A percentile compares a stretch with the other conserved stretches of the same genome.
phyloP scores from a whole-genome alignment of 2,888 invertebrate genomes.

The Athalia cordata region DNA sequence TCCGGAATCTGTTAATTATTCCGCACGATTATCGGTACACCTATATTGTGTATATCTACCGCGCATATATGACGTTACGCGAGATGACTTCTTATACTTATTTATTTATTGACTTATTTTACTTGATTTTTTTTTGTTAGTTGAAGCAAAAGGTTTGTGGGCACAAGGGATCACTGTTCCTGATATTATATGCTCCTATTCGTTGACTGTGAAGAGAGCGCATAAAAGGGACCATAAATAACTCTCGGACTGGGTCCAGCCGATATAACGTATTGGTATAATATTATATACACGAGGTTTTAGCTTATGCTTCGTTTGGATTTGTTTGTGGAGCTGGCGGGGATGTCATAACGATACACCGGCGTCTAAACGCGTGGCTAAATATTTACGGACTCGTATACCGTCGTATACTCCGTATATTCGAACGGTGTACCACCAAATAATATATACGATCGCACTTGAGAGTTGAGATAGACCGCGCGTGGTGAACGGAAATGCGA shows the following conservation, averaged over 20 bases:
- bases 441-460: slow-evolving; percentile 36
- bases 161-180: slow-evolving; percentile 42
- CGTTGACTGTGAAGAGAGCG: slow-evolving; percentile 36
- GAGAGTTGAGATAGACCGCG: not conserved
- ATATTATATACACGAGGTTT: slow-evolving; percentile 29
- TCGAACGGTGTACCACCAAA: slow-evolving; percentile 14
- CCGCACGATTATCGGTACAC: no score
- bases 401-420: not conserved
- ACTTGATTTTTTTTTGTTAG: no score
- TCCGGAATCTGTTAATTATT: no score
- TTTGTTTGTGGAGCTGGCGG: slow-evolving; percentile 47
- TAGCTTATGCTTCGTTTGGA: slow-evolving; percentile 19
- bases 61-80: no score
- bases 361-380: slow-evolving; percentile 48
- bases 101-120: no score
- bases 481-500: slow-evolving; percentile 40
- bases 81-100: no score
- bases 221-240: slow-evolving; percentile 44
- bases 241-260: slow-evolving; percentile 22
- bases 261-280: slow-evolving; percentile 24
- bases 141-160: not conserved
- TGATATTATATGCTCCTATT: slow-evolving; percentile 32
- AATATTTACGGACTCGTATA: slow-evolving; percentile 43
- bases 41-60: no score
- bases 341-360: slow-evolving; percentile 55